Base-by-base conservation (phyloP, 2,113 vertebrate species). In the Jaculus jaculus region DNA sequence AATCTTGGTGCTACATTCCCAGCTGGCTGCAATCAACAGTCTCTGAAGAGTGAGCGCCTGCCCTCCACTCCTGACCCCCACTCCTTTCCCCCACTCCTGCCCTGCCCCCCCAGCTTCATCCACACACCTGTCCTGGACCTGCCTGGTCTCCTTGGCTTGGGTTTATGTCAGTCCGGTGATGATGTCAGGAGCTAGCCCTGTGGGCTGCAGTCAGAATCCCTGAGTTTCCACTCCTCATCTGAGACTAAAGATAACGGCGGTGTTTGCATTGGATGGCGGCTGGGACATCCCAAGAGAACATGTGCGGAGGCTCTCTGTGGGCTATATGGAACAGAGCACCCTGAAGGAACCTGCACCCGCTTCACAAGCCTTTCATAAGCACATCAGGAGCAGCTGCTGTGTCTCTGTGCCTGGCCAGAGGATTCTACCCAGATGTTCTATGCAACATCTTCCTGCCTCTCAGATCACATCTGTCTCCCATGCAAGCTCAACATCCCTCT, bases 41-140 rank as follows among this genome's bases (percentile, higher is more conserved):
- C 54, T 15, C 32, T 0, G 9, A 26, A 34, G 8, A 23, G 37
- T 47, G 8, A 47, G 0, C 15, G 13, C 23, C 79, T 7, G 9
- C 5, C 8, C 6, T 17, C 12, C 0, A 0, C 32, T 17, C 5
- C 26, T 26, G 11, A 8, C 42, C 87, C 17, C 24, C 73, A 21
- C 63, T 28, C 65, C 2, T 71, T 32, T 32, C 23, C 34, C 13
- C 12, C 0, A 0, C 32, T 17, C 5, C 26, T 26, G 11, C 13
- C 42, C 87, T 0, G 5, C 7, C 12, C 73, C 6, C 0, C 81
- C 20, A 0, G 73, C 16, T 24, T 54, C 21, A 4, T 8, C 39
- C 7, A 0, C 20, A 28, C 51, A 0, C 0, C 8, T 6, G 16
- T n/a, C 32, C 0, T 0, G 16, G 61, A 11, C 61, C 77, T 24